Conservation (phyloP, 2,797 vertebrate genomes). For the Cynopterus sphinx region DNA sequence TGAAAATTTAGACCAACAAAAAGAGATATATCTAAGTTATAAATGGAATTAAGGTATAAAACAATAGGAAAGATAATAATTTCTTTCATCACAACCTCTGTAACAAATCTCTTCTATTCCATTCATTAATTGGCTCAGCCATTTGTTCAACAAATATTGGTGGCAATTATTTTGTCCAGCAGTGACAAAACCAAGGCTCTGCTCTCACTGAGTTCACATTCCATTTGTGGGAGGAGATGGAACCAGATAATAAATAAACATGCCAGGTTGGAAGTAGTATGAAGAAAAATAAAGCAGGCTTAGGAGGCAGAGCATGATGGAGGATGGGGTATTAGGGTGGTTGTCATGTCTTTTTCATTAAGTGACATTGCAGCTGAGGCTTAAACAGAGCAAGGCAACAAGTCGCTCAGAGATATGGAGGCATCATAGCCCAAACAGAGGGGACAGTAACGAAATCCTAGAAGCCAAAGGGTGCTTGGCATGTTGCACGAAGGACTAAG, state of each 20-base stretch:
- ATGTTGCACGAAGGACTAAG: background rate
- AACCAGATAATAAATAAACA: background rate
- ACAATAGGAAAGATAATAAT: background rate
- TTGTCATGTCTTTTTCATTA: background rate
- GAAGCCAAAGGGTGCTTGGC: background rate
- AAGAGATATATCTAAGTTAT: background rate
- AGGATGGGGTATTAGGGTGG: background rate
- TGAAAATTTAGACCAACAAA: background rate
- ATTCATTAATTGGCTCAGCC: background rate
- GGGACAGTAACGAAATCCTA: background rate
- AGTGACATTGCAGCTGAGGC: background rate
- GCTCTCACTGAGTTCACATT: background rate
- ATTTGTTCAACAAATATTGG: background rate
- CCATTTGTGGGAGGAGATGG: background rate
- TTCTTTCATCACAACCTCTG: slow-evolving; percentile 8
- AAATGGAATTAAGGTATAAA: background rate
- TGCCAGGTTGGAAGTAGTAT: background rate
- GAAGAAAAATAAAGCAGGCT: slow-evolving; percentile 13
- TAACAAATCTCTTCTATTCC: background rate
- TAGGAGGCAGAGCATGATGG: background rate
- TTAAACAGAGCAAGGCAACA: background rate
- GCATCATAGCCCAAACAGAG: background rate
- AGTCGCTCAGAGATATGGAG: background rate
- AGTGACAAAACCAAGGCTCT: background rate
- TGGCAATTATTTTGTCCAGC: background rate